phyloP scores from a whole-genome alignment of 2,888 invertebrate genomes.

The Crossocerus cetratus region DNA sequence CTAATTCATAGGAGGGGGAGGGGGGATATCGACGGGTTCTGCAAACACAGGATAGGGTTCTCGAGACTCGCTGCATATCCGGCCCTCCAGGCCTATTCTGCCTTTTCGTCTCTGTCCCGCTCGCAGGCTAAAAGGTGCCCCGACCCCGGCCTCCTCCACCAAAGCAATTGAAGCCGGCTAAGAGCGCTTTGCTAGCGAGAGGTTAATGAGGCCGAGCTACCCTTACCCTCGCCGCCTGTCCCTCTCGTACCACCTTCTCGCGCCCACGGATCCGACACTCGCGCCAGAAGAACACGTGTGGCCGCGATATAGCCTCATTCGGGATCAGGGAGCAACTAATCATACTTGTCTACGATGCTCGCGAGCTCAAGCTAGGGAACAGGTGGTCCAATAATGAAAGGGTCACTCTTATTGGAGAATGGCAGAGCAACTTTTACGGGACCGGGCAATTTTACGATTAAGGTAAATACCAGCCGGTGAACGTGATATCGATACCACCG shows the following conservation, averaged over 20 bases:
- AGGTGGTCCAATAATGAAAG: too few species aligned
- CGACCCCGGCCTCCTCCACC: constrained; percentile 55
- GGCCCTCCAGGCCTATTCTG: constrained; percentile 27
- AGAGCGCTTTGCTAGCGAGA: constrained; percentile 65
- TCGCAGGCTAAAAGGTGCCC: constrained; percentile 58
- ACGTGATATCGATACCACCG: too few species aligned
- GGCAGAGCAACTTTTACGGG: too few species aligned
- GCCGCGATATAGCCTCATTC: too few species aligned
- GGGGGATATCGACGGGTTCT: constrained; percentile 55
- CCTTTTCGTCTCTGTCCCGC: background rate
- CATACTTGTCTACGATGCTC: too few species aligned
- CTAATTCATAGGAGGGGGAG: too few species aligned
- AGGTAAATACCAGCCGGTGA: too few species aligned
- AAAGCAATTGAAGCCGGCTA: constrained; percentile 67
- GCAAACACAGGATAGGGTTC: constrained; percentile 59
- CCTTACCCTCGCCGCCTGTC: constrained; percentile 16
- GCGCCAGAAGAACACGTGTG: constrained; percentile 1
- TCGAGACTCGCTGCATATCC: constrained; percentile 45
- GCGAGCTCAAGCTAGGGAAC: too few species aligned
- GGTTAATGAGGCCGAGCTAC: constrained; percentile 64
- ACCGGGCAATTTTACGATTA: too few species aligned
- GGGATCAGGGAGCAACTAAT: too few species aligned
- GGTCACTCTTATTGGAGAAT: too few species aligned
- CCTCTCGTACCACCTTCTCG: constrained; percentile 21
- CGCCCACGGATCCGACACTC: background rate